phyloP scores from a whole-genome alignment of 2,797 vertebrate species.

The Sylvia borin region DNA sequence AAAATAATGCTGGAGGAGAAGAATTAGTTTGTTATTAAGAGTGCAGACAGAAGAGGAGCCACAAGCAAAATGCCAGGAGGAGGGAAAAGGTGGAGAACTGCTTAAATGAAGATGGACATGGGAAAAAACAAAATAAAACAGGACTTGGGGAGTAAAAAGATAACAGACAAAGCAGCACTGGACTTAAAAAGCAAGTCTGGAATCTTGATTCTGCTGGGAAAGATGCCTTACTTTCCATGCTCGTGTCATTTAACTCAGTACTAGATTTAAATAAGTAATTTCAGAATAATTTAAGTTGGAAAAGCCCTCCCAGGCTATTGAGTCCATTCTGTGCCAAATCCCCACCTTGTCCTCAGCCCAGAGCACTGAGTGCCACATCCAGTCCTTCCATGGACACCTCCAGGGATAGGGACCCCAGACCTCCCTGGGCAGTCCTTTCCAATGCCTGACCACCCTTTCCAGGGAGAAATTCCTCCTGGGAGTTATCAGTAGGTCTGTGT shows the following conservation, averaged over 20 bases:
- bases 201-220: neutral
- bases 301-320: rapidly evolving
- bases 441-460: neutral
- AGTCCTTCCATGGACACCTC: neutral
- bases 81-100: neutral
- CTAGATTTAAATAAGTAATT: neutral
- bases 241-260: neutral
- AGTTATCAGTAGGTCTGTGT: neutral
- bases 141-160: neutral
- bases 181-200: neutral
- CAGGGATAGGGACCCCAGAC: neutral
- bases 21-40: neutral
- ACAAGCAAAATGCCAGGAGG: neutral
- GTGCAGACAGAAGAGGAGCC: neutral
- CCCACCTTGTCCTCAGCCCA: neutral
- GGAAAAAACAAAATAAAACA: neutral
- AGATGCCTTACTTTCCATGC: neutral
- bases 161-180: neutral
- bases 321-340: rapidly evolving
- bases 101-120: neutral
- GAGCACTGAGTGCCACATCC: neutral
- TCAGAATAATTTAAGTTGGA: neutral
- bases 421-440: neutral
- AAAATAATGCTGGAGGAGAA: neutral
- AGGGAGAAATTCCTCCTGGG: neutral